Percentiles rank a stretch among this genome's conserved stretches.
These are phyloP conservation scores for Heliconius eleuchia DNA, from an alignment of 1,140 invertebrate genomes.

Conservation along the genomic window DNA sequence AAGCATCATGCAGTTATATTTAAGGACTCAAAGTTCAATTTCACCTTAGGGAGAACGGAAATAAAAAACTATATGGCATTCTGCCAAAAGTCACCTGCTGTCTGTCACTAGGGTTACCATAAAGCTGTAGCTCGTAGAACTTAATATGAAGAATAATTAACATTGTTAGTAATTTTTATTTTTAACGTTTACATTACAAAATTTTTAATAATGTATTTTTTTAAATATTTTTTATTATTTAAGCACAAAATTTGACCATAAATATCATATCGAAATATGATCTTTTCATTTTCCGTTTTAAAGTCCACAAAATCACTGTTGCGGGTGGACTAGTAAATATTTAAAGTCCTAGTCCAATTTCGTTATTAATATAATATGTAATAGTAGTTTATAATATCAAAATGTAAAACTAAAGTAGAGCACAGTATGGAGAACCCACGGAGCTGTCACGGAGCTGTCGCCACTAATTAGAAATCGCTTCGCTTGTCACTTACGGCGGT, in stretches of 20 bases:
- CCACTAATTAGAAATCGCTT: constrained; percentile 30
- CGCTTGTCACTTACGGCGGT: constrained; percentile 16
- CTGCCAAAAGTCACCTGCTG: constrained; percentile 22
- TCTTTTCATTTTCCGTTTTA: too few species aligned
- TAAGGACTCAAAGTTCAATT: background rate
- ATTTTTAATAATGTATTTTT: too few species aligned
- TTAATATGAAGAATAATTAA: too few species aligned
- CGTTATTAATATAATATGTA: too few species aligned
- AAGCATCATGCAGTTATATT: background rate
- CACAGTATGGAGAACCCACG: background rate
- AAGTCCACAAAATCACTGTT: too few species aligned
- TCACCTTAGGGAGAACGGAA: constrained; percentile 8
- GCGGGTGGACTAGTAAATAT: too few species aligned
- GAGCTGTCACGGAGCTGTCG: constrained; percentile 18
- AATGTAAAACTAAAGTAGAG: background rate
- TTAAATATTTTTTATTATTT: too few species aligned
- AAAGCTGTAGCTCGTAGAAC: background rate
- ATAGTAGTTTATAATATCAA: background rate
- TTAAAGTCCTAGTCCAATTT: too few species aligned
- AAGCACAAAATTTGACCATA: too few species aligned
- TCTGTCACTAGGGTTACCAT: constrained; percentile 1
- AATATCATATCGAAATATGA: too few species aligned
- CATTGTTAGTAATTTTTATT: too few species aligned
- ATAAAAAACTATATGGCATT: background rate
- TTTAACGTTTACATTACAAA: too few species aligned